Evolutionary conservation across 2,888 invertebrate genomes (phyloP).

Genomic region (Entomobrya proxima): DNA sequence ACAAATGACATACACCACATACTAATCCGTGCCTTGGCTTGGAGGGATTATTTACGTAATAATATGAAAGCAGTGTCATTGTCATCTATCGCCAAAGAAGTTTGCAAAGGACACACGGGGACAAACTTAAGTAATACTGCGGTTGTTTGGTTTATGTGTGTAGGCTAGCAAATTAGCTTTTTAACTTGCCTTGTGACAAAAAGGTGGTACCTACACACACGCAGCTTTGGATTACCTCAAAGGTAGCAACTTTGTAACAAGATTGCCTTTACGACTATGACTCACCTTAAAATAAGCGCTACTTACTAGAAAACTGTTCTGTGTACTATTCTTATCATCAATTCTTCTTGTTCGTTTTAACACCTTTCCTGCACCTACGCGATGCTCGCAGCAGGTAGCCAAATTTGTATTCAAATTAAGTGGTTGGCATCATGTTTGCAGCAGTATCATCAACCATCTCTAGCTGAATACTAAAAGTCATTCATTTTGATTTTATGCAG

Average conservation of each 20-base stretch:
- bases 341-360: slow-evolving; percentile 39
- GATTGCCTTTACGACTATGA: neutral
- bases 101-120: slow-evolving; percentile 24
- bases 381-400: slow-evolving; percentile 54
- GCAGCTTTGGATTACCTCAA: neutral
- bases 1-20: neutral
- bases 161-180: slow-evolving; percentile 49
- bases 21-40: neutral
- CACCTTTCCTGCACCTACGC: slow-evolving; percentile 48
- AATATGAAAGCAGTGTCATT: neutral
- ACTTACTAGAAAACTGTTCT: neutral
- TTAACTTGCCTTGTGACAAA: slow-evolving; percentile 2
- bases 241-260: neutral
- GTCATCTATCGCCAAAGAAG: neutral
- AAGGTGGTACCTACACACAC: neutral
- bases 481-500: neutral
- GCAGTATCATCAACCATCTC: neutral
- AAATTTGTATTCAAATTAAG: slow-evolving; percentile 64
- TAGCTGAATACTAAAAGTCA: too few species aligned
- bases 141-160: neutral
- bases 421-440: slow-evolving; percentile 18
- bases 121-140: neutral
- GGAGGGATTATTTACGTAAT: slow-evolving; percentile 46
- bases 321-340: neutral
- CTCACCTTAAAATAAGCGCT: neutral